These are phyloP conservation scores for Todiramphus saurophagus DNA, from an alignment of 2,113 vertebrate genomes.

Conservation along the genomic window DNA sequence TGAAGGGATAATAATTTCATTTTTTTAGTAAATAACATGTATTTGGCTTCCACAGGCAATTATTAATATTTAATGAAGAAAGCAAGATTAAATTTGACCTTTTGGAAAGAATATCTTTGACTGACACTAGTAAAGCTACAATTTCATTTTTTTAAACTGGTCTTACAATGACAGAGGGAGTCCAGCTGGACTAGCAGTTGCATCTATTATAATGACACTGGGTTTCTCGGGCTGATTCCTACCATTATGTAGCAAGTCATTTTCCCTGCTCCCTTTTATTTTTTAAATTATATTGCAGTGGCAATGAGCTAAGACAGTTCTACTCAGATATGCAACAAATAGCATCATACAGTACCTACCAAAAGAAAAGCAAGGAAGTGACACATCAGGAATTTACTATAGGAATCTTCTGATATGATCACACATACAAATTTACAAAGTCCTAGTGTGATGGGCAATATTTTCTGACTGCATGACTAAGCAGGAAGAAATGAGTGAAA, in stretches of 20 bases:
- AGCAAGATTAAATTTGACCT: not conserved
- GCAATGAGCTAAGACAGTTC: not conserved
- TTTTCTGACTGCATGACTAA: not conserved
- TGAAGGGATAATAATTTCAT: not conserved
- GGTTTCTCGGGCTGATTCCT: not conserved
- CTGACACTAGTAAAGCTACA: not conserved
- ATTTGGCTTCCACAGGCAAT: not conserved
- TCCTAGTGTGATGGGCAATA: not conserved
- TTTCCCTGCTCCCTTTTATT: not conserved
- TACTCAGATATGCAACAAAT: not conserved
- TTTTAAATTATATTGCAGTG: not conserved
- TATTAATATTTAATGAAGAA: not conserved
- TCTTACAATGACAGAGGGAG: not conserved
- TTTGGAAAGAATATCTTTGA: not conserved
- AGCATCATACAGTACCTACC: not conserved
- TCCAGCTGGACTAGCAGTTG: not conserved
- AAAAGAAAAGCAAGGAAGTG: not conserved
- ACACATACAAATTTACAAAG: not conserved
- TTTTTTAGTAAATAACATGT: not conserved
- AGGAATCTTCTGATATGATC: not conserved
- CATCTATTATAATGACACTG: not conserved
- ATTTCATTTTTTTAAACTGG: not conserved
- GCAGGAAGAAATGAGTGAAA: not conserved
- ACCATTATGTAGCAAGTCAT: not conserved
- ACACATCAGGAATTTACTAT: not conserved